Percentiles rank a stretch among this genome's conserved stretches.
phyloP scores from a whole-genome alignment of 64 coral and sea anemone genomes.

The Montipora foliosa region DNA sequence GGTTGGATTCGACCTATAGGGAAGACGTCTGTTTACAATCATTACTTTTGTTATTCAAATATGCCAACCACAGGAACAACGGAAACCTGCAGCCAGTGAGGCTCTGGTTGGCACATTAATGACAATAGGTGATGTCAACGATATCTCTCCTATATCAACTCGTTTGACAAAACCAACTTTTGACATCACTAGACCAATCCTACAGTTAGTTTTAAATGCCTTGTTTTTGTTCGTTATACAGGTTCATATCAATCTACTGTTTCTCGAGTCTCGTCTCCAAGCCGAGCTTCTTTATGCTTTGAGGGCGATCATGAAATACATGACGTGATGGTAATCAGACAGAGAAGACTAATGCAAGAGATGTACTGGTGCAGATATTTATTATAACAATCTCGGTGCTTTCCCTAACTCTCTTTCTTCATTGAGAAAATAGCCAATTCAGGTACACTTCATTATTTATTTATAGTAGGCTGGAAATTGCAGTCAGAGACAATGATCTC shows the following conservation, averaged over 20 bases:
- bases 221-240: neutral
- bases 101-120: too few species aligned
- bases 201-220: neutral
- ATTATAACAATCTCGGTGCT: neutral
- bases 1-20: too few species aligned
- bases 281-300: constrained; percentile 93
- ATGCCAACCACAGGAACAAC: too few species aligned
- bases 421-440: neutral
- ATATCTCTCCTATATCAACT: too few species aligned
- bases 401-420: neutral
- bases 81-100: too few species aligned
- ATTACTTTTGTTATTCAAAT: too few species aligned
- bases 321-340: constrained; percentile 51
- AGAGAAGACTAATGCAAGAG: neutral
- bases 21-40: too few species aligned
- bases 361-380: neutral
- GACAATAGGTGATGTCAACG: too few species aligned
- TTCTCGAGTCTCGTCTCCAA: constrained; percentile 87
- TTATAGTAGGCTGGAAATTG: too few species aligned
- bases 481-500: too few species aligned
- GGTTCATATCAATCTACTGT: constrained; percentile 96
- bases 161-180: too few species aligned
- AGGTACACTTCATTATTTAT: neutral
- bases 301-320: constrained; percentile 92
- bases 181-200: too few species aligned